Evolutionary conservation across 2,797 vertebrate genomes (phyloP).

Genomic region (Tangara arthus): DNA sequence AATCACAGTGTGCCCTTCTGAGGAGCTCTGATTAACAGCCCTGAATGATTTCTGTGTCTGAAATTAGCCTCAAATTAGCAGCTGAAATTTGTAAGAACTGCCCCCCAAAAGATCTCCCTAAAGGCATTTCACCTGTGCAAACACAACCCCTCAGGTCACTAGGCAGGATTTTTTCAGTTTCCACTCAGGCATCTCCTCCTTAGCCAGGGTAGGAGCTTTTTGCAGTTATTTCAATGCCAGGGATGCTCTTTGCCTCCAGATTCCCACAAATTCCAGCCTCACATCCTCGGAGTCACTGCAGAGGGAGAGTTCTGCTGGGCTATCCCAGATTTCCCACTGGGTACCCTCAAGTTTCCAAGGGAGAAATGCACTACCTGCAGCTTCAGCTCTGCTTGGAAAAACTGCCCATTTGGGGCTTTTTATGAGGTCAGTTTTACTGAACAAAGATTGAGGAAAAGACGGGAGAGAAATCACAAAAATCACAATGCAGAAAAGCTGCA

Average conservation of each 20-base stretch:
- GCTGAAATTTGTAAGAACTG: neutral
- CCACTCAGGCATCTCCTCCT: neutral
- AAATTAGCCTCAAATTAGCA: neutral
- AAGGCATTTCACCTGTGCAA: neutral
- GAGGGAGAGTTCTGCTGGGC: neutral
- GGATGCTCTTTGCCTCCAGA: neutral
- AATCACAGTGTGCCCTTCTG: neutral
- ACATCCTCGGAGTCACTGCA: neutral
- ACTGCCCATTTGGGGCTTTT: neutral
- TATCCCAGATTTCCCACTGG: neutral
- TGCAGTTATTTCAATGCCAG: neutral
- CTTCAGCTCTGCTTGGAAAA: neutral
- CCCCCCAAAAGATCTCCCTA: neutral
- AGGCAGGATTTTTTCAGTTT: neutral
- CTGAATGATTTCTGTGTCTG: neutral
- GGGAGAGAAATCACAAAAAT: neutral
- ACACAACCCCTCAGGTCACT: neutral
- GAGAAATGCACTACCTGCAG: neutral
- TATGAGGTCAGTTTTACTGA: rapidly evolving
- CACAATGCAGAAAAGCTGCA: neutral
- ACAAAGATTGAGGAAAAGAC: rapidly evolving
- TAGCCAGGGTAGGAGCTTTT: neutral
- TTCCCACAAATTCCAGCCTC: neutral
- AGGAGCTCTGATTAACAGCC: neutral
- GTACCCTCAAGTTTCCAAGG: neutral